A percentile compares a stretch with the other conserved stretches of the same genome.
Conservation (phyloP, 30 jellyfish, hydroid and myxozoan species). For the Turritopsis dohrnii region DNA sequence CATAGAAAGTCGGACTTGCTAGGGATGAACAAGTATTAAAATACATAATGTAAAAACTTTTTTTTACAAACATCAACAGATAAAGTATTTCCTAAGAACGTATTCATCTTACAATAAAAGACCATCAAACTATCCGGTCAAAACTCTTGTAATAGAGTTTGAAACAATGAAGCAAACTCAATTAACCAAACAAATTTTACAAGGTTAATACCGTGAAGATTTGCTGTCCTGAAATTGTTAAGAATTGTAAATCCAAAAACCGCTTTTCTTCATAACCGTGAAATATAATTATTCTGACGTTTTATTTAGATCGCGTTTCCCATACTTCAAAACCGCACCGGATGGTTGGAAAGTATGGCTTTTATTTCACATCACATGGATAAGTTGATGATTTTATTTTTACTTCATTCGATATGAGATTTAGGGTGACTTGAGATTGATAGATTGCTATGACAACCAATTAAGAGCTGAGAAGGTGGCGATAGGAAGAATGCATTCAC, state of each 20-base stretch:
- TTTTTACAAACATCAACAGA: too few relatives aligned
- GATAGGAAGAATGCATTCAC: too few relatives aligned
- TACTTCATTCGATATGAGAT: not conserved
- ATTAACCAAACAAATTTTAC: not conserved
- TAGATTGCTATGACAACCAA: not conserved
- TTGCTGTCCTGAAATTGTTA: too few relatives aligned
- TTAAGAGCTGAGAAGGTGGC: too few relatives aligned
- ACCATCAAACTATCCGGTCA: not conserved
- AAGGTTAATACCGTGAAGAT: not conserved
- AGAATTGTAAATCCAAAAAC: too few relatives aligned
- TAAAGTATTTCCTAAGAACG: not conserved
- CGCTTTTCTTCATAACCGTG: too few relatives aligned
- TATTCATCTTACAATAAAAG: not conserved
- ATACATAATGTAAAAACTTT: too few relatives aligned
- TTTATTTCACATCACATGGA: not conserved
- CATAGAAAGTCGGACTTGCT: too few relatives aligned
- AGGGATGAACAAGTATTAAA: too few relatives aligned
- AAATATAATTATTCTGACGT: not conserved
- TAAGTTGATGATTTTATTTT: not conserved
- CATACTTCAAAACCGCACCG: slow-evolving; percentile 99
- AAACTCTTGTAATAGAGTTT: not conserved
- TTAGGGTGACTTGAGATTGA: not conserved
- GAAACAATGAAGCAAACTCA: not conserved
- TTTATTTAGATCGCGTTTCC: slow-evolving; percentile 77
- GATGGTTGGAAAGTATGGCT: slow-evolving; percentile 99